Evolutionary conservation across 2,797 vertebrate genomes (phyloP).

Genomic region (Pseudomugil gertrudae): DNA sequence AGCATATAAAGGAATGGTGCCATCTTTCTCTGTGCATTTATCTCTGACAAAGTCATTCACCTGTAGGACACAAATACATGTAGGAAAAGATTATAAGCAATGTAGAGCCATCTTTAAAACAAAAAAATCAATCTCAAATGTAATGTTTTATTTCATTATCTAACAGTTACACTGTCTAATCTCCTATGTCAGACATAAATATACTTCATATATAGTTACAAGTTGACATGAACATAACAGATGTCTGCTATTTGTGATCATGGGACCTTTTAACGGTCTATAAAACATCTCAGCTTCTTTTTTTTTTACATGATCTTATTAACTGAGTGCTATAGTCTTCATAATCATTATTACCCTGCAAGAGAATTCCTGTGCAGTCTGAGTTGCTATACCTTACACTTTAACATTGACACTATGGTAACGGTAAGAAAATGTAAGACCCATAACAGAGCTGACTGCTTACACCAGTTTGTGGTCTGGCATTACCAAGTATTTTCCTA

Average conservation of each 20-base stretch:
- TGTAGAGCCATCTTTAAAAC: background rate
- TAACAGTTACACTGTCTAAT: no score
- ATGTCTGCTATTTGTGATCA: no score
- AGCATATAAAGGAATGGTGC: conserved; percentile 87
- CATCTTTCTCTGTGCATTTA: conserved; percentile 90
- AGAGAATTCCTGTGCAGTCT: background rate
- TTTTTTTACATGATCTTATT: background rate
- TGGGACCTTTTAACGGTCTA: background rate
- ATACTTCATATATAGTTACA: background rate
- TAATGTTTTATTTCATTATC: no score
- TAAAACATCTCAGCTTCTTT: background rate
- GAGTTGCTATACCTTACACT: background rate
- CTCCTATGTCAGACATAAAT: no score
- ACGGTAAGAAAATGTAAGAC: background rate
- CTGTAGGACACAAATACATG: conserved; percentile 74
- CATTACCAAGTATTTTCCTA: background rate
- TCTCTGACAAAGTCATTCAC: conserved; percentile 97
- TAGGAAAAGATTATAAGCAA: background rate
- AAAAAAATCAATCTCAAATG: background rate
- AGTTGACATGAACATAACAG: no score
- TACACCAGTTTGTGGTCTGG: background rate
- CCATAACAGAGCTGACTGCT: background rate
- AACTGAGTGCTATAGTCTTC: background rate
- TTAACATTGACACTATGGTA: background rate
- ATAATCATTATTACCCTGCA: background rate